Evolutionary conservation across 2,888 invertebrate genomes (phyloP), one percentile per base, ranked within the genome.

Genomic region (Morpho deidamia): DNA sequence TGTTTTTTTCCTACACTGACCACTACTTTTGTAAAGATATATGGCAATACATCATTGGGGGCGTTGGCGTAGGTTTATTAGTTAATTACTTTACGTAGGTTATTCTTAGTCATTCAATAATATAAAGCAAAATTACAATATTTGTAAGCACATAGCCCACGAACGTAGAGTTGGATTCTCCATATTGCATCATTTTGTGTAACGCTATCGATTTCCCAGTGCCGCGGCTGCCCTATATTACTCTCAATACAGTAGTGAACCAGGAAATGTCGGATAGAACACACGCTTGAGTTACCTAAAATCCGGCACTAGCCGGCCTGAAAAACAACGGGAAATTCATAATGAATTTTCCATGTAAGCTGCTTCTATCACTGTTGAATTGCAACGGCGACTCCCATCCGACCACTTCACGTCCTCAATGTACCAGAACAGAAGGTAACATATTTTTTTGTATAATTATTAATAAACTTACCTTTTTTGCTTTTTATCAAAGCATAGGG

Each of bases 121-220:
- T 39, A 46, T 46, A 46, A 46, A 46, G 32, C 38, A 38, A 51
- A 51, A n/a, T 32, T 14, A 40, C 10, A 11, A n/a, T 42, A 41
- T 37, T 42, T n/a, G 14, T 5, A 1, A 2, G 23, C 23, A 23
- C 23, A 23, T 5, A 23, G 5, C 23, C 23, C 5, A 23, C 2
- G 3, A 37, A 35, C 41, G 41, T 35, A 35, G 14, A 41, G 9
- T 41, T 34, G 48, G 48, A 56, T 53, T 51, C 41, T 51, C 44
- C 37, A 56, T 37, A 42, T 62, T 60, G 54, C 62, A 56, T 53
- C 60, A 58, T 55, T 54, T 56, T 55, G 56, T 45, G 58, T 60
- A 58, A 60, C 48, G 59, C 42, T 23, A 64, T 63, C 60, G 61
- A 63, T 64, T 64, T 64, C 52, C 64, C 57, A 53, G 58, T 57